Conservation (phyloP, 1,140 invertebrate species). For the Globodera rostochiensis region DNA sequence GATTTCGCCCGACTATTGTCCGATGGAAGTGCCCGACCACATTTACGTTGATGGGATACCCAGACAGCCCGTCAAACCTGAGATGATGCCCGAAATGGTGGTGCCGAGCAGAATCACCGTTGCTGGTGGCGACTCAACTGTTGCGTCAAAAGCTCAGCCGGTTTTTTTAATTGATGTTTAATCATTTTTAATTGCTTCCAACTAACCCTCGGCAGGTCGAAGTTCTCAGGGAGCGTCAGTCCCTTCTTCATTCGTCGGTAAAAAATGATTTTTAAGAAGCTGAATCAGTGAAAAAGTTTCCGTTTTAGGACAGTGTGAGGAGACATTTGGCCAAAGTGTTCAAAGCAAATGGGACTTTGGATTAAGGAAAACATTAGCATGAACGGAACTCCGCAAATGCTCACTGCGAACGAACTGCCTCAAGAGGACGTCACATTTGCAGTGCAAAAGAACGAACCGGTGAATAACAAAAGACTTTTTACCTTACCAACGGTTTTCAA, state of each 20-base stretch:
- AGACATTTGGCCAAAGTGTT: background rate
- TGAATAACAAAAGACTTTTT: background rate
- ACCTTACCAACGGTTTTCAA: background rate
- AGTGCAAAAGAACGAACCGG: background rate
- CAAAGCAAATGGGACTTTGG: background rate
- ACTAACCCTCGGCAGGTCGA: constrained; percentile 7
- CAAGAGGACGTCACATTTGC: background rate
- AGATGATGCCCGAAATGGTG: constrained; percentile 8
- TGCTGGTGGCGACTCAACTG: constrained; percentile 17
- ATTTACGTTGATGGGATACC: constrained; percentile 22
- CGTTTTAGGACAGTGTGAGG: background rate
- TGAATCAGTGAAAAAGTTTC: background rate
- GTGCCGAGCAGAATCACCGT: constrained; percentile 29
- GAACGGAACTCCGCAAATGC: constrained; percentile 15
- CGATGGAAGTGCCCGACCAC: constrained; percentile 23
- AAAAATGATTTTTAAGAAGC: background rate
- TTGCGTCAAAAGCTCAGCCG: constrained; percentile 23
- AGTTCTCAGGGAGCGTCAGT: constrained; percentile 12
- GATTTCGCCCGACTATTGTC: background rate
- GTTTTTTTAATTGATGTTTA: background rate
- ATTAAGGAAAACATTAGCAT: constrained; percentile 11
- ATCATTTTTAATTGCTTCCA: background rate
- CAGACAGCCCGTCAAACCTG: background rate
- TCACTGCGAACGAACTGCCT: constrained; percentile 11
- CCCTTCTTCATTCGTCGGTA: constrained; percentile 13